Evolutionary conservation across 2,888 invertebrate genomes (phyloP).

Genomic region (Megalurothrips usitatus): DNA sequence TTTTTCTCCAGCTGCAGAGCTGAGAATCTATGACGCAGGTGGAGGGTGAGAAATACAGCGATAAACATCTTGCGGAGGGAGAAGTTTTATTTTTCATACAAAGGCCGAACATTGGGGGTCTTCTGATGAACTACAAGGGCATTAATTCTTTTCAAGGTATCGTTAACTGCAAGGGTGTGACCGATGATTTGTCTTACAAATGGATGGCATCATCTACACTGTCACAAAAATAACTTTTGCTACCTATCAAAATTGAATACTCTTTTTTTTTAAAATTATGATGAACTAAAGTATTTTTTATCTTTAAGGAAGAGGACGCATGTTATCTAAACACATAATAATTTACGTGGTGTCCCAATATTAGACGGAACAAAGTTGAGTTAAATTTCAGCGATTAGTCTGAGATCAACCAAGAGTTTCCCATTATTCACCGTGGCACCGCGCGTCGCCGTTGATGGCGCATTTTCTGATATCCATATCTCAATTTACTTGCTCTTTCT

Average conservation of each 20-base stretch:
- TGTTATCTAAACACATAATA: no score
- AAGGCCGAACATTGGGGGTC: neutral
- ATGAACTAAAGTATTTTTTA: neutral
- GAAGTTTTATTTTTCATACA: neutral
- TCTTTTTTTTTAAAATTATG: neutral
- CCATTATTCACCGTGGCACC: no score
- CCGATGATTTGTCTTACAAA: neutral
- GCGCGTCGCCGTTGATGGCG: neutral
- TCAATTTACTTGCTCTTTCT: no score
- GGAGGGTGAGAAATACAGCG: no score
- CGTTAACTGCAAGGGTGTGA: neutral
- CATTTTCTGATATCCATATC: neutral
- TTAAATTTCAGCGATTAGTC: no score
- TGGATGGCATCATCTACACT: neutral
- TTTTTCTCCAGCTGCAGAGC: no score
- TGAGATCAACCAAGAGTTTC: no score
- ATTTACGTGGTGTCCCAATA: no score
- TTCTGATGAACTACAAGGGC: neutral
- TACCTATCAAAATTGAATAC: neutral
- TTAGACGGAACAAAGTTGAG: no score
- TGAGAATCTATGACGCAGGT: no score
- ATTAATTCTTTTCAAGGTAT: neutral
- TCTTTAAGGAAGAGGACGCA: neutral
- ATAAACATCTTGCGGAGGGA: neutral
- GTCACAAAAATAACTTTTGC: conserved; percentile 18